Conservation (phyloP, 2,797 vertebrate genomes). For the Siniperca scherzeri region DNA sequence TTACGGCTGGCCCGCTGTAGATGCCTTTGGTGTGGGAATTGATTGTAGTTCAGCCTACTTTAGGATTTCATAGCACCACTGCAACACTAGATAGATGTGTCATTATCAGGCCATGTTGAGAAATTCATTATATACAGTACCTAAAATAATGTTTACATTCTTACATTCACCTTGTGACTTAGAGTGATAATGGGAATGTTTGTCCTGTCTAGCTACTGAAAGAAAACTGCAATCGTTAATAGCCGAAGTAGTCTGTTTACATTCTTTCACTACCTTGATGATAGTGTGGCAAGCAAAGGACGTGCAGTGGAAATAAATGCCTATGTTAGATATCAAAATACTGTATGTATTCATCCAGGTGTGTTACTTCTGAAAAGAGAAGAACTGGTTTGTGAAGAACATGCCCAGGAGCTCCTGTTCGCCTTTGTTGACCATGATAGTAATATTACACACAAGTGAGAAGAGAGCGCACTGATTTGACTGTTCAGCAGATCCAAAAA, state of each 20-base stretch:
- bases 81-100: not conserved
- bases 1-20: not conserved
- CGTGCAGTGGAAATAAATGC: not conserved
- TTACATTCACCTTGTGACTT: not conserved
- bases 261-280: not conserved
- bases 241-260: not conserved
- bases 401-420: slow-evolving; percentile 36
- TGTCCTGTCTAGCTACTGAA: not conserved
- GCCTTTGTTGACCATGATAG: slow-evolving; percentile 32
- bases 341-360: slow-evolving; percentile 12
- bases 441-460: slow-evolving; percentile 30
- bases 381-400: slow-evolving; percentile 24
- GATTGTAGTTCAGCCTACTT: not conserved
- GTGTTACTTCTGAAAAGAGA: slow-evolving; percentile 22
- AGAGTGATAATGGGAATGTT: not conserved
- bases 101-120: not conserved
- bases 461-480: slow-evolving; percentile 7
- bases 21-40: not conserved
- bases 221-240: not conserved
- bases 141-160: slow-evolving; percentile 6
- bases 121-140: not conserved
- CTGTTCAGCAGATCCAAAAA: slow-evolving; percentile 50
- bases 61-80: not conserved
- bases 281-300: not conserved
- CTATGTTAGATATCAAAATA: not conserved